phyloP scores from a whole-genome alignment of 2,113 vertebrate genomes.

The Cyprinodon tularosa region DNA sequence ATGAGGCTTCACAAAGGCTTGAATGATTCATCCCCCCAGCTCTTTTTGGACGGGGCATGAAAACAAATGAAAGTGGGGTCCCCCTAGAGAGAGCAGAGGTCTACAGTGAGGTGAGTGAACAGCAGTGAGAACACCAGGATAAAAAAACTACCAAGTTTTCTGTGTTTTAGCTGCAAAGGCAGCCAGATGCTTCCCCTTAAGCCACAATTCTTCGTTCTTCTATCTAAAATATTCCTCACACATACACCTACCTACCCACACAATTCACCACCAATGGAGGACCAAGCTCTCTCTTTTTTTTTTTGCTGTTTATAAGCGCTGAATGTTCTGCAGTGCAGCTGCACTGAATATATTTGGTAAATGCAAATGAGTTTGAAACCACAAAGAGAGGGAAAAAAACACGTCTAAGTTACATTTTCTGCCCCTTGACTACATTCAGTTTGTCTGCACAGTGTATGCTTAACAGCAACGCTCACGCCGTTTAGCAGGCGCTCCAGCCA shows the following conservation, averaged over 20 bases:
- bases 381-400: constrained; percentile 35
- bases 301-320: constrained; percentile 29
- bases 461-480: constrained; percentile 15
- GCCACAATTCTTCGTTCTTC: constrained; percentile 33
- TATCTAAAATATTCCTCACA: constrained; percentile 50
- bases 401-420: constrained; percentile 9
- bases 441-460: constrained; percentile 45
- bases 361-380: constrained; percentile 7
- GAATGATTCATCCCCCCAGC: constrained; percentile 64
- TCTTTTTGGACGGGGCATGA: constrained; percentile 64
- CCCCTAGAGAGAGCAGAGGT: constrained; percentile 47
- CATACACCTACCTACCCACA: constrained; percentile 27
- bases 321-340: constrained; percentile 6
- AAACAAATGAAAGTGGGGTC: constrained; percentile 66
- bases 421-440: constrained; percentile 22
- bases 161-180: constrained; percentile 50
- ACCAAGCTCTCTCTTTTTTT: constrained; percentile 18
- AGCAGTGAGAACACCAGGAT: constrained; percentile 57
- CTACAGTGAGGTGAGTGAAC: constrained; percentile 50
- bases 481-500: constrained; percentile 31
- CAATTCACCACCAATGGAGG: constrained; percentile 22
- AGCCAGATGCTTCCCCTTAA: constrained; percentile 46
- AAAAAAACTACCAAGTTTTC: constrained; percentile 38
- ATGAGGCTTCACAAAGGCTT: constrained; percentile 52
- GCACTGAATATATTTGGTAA: constrained; percentile 3